Evolutionary conservation across 2,888 invertebrate genomes (phyloP).

Genomic region (Clusia tigrina): DNA sequence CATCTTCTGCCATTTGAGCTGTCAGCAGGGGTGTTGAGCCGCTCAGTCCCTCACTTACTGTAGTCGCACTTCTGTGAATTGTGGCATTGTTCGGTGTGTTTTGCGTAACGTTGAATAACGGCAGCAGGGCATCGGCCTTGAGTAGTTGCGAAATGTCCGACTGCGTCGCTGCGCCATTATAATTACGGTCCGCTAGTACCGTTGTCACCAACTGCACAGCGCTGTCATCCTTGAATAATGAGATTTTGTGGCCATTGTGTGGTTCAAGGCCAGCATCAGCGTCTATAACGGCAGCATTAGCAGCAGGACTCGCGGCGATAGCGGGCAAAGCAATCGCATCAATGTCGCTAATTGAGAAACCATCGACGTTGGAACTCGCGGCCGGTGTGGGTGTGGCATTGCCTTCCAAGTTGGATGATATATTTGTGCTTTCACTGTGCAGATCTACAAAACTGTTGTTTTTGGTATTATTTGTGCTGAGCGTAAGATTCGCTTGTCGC

Average conservation of each 20-base stretch:
- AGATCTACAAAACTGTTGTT: slow-evolving; percentile 32
- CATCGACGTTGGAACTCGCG: slow-evolving; percentile 28
- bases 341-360: slow-evolving; percentile 43
- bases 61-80: slow-evolving; percentile 8
- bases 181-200: slow-evolving; percentile 32
- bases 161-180: slow-evolving; percentile 25
- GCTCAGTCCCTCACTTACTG: not conserved
- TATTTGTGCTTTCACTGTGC: slow-evolving; percentile 38
- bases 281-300: slow-evolving; percentile 2
- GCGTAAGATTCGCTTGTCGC: not conserved
- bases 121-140: slow-evolving; percentile 53
- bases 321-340: slow-evolving; percentile 58
- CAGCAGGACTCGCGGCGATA: slow-evolving; percentile 14
- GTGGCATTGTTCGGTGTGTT: slow-evolving; percentile 17
- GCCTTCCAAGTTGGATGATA: not conserved
- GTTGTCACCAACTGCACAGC: slow-evolving; percentile 47
- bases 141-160: slow-evolving; percentile 46
- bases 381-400: slow-evolving; percentile 35
- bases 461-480: slow-evolving; percentile 21
- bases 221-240: slow-evolving; percentile 36
- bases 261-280: slow-evolving; percentile 4
- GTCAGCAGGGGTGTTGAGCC: slow-evolving; percentile 1
- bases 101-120: slow-evolving; percentile 31
- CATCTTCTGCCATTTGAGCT: slow-evolving; percentile 21
- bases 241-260: slow-evolving; percentile 17